Evolutionary conservation across 2,113 vertebrate genomes (phyloP), one percentile per base, ranked within the genome.

Genomic region (Synodontis membranacea): DNA sequence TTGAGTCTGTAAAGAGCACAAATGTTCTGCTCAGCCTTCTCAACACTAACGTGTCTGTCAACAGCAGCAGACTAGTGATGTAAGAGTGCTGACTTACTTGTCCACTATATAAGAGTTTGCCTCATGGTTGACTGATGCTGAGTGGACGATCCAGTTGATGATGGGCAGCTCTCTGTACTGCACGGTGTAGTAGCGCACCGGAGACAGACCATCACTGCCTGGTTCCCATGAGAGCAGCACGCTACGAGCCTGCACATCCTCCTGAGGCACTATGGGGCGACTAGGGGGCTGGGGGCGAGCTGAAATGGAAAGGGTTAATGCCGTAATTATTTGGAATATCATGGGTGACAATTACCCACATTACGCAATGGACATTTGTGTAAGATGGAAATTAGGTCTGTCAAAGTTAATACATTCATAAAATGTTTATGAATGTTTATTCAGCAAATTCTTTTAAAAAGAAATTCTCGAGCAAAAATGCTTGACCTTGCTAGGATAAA

Each of bases 201-300:
- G 98, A 10, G 98, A 99, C 23, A 99, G 96, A 52, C 98, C 98
- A 0, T 99, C 97, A 3, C 97, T 98, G 91, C 98, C 98, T 0
- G 97, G 97, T 94, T 98, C 97, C 98, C 98, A 99, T 90, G 96
- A 96, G 80, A 99, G 94, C 90, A 98, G 93, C 91, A 98, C 97
- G 11, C 93, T 96, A 46, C 97, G 96, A 42, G 95, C 93, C 86
- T 93, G 93, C 39, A 96, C 95, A 64, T 95, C 93, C 84, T 95
- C 94, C 90, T 96, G 95, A 85, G 94, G 96, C 89, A 95, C 96
- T 44, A 91, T 52, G 0, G 97, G 98, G 50, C 96, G 97, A 93
- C 97, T 96, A 1, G 98, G 96, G 58, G 98, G 97, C 90, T 99
- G 97, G 0, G 98, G 98, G 58, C 95, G 97, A 70, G 94, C 98